Evolutionary conservation across 64 coral and sea anemone genomes (phyloP), one percentile per base, ranked within the genome.

Genomic region (Anthopleura sola): DNA sequence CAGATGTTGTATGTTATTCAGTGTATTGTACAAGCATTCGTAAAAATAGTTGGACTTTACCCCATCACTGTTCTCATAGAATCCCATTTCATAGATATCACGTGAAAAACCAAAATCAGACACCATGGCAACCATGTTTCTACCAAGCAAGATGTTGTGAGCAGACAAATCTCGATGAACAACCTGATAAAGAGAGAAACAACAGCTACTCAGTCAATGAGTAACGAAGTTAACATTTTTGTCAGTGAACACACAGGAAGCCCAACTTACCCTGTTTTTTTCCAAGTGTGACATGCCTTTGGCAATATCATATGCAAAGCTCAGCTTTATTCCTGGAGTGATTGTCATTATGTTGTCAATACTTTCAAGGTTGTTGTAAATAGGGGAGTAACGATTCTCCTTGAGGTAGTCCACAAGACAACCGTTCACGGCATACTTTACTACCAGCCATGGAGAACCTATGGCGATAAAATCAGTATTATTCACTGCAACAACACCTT

Each of bases 371-470:
- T 94, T 87, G 20, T 49, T 81, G 60, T 85, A 84, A 40, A 82
- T 55, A 68, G 83, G 76, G 7, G 51, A 15, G 36, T 68, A 32
- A 29, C 75, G 71, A 29, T 83, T 78, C 19, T 86, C 83, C 23
- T 83, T 75, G 68, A 94, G 57, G 26, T 94, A 94, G 24, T 68
- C 55, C 20, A 94, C 29, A 75, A 94, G 82, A 7, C 29, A 87
- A 21, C 93, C 93, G 55, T 94, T 94, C 34, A 87, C 88, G 20
- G 93, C 93, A 51, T 88, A 91, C 39, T 94, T 94, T 21, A 94
- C 93, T 2, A 94, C 85, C 46, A 94, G 88, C 88, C 88, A 94
- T 44, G 89, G 29, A 53, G 93, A 88, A 84, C 93, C 93, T 94
- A 32, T n/a, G n/a, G n/a, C n/a, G n/a, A n/a, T n/a, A n/a, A n/a